Conservation (phyloP, 2,888 invertebrate genomes). For the Meloe dianella region DNA sequence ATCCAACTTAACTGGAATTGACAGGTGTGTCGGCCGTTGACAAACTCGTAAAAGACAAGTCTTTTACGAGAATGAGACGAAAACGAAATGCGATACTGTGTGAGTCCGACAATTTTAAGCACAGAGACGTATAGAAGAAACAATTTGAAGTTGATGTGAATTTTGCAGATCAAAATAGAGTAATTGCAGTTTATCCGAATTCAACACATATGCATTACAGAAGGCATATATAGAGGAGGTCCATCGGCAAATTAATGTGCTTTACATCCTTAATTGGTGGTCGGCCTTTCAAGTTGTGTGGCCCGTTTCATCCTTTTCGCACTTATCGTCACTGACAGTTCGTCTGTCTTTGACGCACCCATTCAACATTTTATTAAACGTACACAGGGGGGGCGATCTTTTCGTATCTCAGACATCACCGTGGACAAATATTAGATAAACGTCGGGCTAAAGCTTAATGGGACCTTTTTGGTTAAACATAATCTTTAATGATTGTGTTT, state of each 20-base stretch:
- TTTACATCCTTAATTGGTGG: slow-evolving; percentile 61
- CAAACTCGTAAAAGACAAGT: slow-evolving; percentile 21
- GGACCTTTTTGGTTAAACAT: slow-evolving; percentile 58
- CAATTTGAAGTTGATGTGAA: background rate
- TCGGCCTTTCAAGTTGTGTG: slow-evolving; percentile 58
- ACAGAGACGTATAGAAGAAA: background rate
- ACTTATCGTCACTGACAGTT: slow-evolving; percentile 28
- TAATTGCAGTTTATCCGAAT: slow-evolving; percentile 35
- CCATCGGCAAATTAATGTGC: slow-evolving; percentile 60
- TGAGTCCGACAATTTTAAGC: background rate
- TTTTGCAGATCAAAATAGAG: slow-evolving; percentile 1
- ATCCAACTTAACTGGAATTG: slow-evolving; percentile 33
- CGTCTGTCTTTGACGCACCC: slow-evolving; percentile 43
- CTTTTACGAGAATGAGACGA: background rate
- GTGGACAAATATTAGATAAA: slow-evolving; percentile 61
- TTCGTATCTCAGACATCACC: slow-evolving; percentile 54
- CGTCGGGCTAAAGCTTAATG: slow-evolving; percentile 53
- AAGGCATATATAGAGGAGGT: slow-evolving; percentile 53
- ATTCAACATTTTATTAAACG: slow-evolving; percentile 32
- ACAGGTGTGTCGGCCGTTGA: slow-evolving; percentile 33
- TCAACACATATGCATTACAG: slow-evolving; percentile 18
- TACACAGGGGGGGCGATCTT: background rate
- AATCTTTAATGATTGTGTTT: slow-evolving; percentile 55
- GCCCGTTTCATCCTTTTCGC: slow-evolving; percentile 48
- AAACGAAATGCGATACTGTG: background rate